Base-by-base conservation (phyloP, 2,888 invertebrate genomes). In the Ceriagrion tenellum region DNA sequence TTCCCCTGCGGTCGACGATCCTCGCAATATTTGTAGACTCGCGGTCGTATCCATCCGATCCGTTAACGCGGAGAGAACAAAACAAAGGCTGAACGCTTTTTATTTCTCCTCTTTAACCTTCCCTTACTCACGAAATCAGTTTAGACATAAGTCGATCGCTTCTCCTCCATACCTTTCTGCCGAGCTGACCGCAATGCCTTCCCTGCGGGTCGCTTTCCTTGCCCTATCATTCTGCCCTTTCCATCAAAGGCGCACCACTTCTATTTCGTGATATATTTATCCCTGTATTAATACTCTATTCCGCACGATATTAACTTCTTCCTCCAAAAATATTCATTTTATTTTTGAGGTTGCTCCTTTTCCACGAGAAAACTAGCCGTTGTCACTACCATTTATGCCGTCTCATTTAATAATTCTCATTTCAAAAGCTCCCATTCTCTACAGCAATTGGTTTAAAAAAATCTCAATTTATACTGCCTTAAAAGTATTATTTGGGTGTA, bases 111-210 rank as follows among this genome's bases (percentile, higher is more conserved):
- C 88, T 47, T 35, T 18, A 35, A 16, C n/a, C 30, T 35, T 30
- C 55, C 3, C 12, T 35, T 47, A 20, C 47, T 47, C 26, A 88
- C 88, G 40, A 55, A 88, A 88, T 88, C 40, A 35, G 55, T 55
- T 88, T 88, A 40, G 88, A 23, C 26, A 88, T 88, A 16, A 40
- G 88, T 88, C 88, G 88, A 88, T 88, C 10, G 88, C 88, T 18
- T 47, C 55, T 35, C 20, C 59, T 20, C 3, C n/a, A 20, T 59
- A 69, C n/a, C 26, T n/a, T 12, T n/a, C n/a, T 69, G n/a, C 69
- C n/a, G 16, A 20, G 59, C 69, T 69, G 69, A 69, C 69, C 69
- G 13, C 69, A 69, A n/a, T n/a, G 12, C 20, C 69, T 69, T 69
- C n/a, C 69, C n/a, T 69, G 10, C 0, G 69, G n/a, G n/a, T 23